phyloP scores from a whole-genome alignment of 2,888 invertebrate species.

The Drepanosiphum platanoidis region DNA sequence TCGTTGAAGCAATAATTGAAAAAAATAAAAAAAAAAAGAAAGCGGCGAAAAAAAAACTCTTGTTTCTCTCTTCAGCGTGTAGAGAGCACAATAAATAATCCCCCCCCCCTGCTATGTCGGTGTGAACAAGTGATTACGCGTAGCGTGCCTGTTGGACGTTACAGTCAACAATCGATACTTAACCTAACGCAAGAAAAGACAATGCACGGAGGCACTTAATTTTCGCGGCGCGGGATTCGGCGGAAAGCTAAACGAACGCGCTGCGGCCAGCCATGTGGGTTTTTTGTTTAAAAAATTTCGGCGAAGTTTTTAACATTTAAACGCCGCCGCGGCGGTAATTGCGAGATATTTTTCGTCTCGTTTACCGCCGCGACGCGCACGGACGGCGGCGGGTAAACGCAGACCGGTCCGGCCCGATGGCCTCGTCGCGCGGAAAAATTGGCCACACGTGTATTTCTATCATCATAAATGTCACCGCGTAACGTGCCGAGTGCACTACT shows the following conservation, averaged over 20 bases:
- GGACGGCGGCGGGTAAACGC: too few relatives aligned
- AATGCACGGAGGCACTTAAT: constrained; percentile 27
- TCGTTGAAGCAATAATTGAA: constrained; percentile 55
- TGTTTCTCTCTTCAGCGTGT: constrained; percentile 19
- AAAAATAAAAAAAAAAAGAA: constrained; percentile 24
- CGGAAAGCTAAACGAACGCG: constrained; percentile 8
- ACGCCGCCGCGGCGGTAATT: neutral
- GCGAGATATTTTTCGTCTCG: neutral
- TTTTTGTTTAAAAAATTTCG: neutral
- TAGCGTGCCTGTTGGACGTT: constrained; percentile 61
- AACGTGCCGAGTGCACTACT: neutral
- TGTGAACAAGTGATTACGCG: constrained; percentile 58
- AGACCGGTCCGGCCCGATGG: too few relatives aligned
- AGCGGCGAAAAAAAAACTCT: constrained; percentile 43
- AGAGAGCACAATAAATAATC: constrained; percentile 52
- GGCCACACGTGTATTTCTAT: neutral
- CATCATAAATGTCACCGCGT: constrained; percentile 5
- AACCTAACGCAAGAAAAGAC: constrained; percentile 47
- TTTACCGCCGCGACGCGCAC: too few relatives aligned
- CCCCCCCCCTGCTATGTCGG: constrained; percentile 26
- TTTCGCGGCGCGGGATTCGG: neutral
- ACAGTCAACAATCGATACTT: constrained; percentile 58
- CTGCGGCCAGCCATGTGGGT: neutral
- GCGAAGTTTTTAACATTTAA: neutral
- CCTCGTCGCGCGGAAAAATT: neutral